Conservation (phyloP, 2,797 vertebrate genomes). For the Luscinia luscinia region DNA sequence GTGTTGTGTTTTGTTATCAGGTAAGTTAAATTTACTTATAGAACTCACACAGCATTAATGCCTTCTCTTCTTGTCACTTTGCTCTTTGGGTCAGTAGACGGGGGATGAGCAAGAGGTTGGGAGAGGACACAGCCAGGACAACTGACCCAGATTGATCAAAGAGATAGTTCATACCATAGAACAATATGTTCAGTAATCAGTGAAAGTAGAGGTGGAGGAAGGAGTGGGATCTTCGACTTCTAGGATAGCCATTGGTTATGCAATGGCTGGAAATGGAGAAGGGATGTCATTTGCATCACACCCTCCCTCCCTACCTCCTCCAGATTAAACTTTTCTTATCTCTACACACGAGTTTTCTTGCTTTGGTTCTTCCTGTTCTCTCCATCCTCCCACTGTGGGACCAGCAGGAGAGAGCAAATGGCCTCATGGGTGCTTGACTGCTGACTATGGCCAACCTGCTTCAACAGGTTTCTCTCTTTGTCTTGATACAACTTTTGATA, state of each 20-base stretch:
- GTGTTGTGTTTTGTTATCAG: neutral
- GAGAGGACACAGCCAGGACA: neutral
- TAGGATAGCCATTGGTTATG: neutral
- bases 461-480: neutral
- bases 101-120: neutral
- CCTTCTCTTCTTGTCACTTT: neutral
- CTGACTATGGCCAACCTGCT: neutral
- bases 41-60: neutral
- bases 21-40: neutral
- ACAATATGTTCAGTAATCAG: neutral
- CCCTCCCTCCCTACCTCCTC: rapidly evolving
- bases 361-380: neutral
- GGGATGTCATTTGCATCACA: neutral
- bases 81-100: neutral
- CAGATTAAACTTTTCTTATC: neutral
- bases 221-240: neutral
- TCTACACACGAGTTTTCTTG: neutral
- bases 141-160: neutral
- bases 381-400: neutral
- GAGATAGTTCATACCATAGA: neutral
- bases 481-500: neutral
- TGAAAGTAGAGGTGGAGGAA: neutral
- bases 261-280: neutral
- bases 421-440: neutral
- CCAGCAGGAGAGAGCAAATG: neutral